Conservation (phyloP, 1,140 invertebrate genomes). For the Hylaeus volcanicus region DNA sequence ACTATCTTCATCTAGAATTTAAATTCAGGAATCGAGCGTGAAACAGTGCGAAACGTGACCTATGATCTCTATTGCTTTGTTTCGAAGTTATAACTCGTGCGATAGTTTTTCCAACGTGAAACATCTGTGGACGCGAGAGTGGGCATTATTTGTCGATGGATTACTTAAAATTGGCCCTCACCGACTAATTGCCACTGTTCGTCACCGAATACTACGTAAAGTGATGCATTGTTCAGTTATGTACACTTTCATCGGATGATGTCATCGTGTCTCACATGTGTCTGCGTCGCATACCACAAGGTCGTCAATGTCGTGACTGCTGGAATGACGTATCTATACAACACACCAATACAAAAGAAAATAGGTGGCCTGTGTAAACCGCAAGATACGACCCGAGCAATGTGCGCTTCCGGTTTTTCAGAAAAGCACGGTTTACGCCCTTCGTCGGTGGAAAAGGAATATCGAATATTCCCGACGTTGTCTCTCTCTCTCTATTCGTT, state of each 20-base stretch:
- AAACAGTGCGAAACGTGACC: too few species aligned
- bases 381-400: constrained; percentile 32
- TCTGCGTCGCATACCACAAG: constrained; percentile 65
- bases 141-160: neutral
- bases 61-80: too few species aligned
- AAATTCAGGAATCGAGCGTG: too few species aligned
- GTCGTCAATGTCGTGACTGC: constrained; percentile 57
- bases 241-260: constrained; percentile 76
- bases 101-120: too few species aligned
- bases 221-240: constrained; percentile 76
- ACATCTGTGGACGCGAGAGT: too few species aligned
- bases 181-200: constrained; percentile 23
- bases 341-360: constrained; percentile 15
- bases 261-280: constrained; percentile 67
- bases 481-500: neutral
- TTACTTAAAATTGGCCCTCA: neutral
- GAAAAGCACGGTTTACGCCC: constrained; percentile 22
- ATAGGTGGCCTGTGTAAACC: constrained; percentile 12
- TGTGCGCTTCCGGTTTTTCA: constrained; percentile 36
- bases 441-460: constrained; percentile 8
- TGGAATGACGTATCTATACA: constrained; percentile 31
- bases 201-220: constrained; percentile 39
- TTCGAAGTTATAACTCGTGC: too few species aligned
- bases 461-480: neutral
- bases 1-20: too few species aligned